These are phyloP conservation scores for Phoxinus phoxinus DNA, from an alignment of 2,113 vertebrate species.

Conservation along the genomic window DNA sequence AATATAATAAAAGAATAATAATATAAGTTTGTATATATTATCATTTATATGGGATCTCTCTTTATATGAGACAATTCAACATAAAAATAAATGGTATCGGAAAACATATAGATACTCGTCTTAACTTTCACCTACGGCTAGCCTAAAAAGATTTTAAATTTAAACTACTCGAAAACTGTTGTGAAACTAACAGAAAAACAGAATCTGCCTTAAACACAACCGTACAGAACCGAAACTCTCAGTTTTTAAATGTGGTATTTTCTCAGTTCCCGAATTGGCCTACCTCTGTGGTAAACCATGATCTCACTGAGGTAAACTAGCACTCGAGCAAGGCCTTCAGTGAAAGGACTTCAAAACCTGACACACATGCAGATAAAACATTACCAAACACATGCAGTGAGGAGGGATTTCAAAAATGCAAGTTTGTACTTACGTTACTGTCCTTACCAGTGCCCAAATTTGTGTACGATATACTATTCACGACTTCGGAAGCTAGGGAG, in stretches of 20 bases:
- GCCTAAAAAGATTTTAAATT: background rate
- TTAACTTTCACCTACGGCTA: background rate
- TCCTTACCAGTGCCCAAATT: too few species aligned
- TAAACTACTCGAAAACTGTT: background rate
- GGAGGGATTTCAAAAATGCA: background rate
- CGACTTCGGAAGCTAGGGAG: too few species aligned
- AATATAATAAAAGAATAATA: background rate
- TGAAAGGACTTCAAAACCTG: background rate
- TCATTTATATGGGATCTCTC: background rate
- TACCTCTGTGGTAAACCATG: slow-evolving; percentile 46
- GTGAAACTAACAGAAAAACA: background rate
- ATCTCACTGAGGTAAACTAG: slow-evolving; percentile 38
- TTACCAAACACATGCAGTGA: background rate
- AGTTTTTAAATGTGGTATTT: slow-evolving; percentile 1
- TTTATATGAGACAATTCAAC: background rate
- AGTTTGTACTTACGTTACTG: too few species aligned
- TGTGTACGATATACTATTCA: too few species aligned
- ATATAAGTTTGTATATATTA: background rate
- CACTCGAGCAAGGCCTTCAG: background rate
- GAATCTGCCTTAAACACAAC: background rate
- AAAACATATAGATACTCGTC: background rate
- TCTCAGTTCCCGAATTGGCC: slow-evolving; percentile 39
- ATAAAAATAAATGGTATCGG: background rate
- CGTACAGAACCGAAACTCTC: background rate
- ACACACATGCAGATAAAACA: background rate